Evolutionary conservation across 2,888 invertebrate species (phyloP).

Genomic region (Taenaris catops): DNA sequence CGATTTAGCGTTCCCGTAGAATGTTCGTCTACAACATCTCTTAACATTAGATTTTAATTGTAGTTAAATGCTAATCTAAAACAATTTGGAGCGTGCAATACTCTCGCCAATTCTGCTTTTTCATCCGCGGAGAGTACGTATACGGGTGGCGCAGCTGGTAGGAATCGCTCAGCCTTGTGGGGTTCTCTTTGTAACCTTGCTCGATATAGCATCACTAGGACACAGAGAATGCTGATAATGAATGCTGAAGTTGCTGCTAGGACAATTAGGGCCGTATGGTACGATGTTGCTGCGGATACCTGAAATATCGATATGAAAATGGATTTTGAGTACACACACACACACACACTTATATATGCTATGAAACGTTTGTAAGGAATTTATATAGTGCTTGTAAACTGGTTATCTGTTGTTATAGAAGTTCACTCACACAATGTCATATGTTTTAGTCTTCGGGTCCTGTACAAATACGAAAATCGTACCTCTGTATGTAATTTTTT

Average conservation of each 20-base stretch:
- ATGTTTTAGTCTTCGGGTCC: too few relatives aligned
- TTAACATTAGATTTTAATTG: too few relatives aligned
- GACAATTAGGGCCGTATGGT: conserved; percentile 88
- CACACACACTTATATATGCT: too few relatives aligned
- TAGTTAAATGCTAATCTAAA: too few relatives aligned
- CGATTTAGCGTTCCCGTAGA: too few relatives aligned
- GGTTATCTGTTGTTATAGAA: too few relatives aligned
- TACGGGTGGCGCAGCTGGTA: conserved; percentile 83
- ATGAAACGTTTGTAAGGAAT: too few relatives aligned
- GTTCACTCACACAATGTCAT: too few relatives aligned
- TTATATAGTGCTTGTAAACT: neutral
- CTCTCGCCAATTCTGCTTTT: conserved; percentile 75
- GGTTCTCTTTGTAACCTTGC: conserved; percentile 71
- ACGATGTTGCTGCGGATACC: conserved; percentile 83
- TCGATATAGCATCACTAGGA: conserved; percentile 87
- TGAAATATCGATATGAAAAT: conserved; percentile 29
- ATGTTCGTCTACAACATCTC: too few relatives aligned
- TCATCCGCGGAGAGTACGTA: conserved; percentile 85
- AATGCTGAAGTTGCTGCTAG: conserved; percentile 89
- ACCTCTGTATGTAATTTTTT: too few relatives aligned
- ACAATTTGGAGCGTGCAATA: conserved; percentile 55
- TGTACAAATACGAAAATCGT: too few relatives aligned
- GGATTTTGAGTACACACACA: neutral
- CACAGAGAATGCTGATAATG: conserved; percentile 87
- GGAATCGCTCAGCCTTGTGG: conserved; percentile 79